These are phyloP conservation scores for Lacerta bilineata DNA, from an alignment of 2,797 vertebrate species.

Conservation along the genomic window DNA sequence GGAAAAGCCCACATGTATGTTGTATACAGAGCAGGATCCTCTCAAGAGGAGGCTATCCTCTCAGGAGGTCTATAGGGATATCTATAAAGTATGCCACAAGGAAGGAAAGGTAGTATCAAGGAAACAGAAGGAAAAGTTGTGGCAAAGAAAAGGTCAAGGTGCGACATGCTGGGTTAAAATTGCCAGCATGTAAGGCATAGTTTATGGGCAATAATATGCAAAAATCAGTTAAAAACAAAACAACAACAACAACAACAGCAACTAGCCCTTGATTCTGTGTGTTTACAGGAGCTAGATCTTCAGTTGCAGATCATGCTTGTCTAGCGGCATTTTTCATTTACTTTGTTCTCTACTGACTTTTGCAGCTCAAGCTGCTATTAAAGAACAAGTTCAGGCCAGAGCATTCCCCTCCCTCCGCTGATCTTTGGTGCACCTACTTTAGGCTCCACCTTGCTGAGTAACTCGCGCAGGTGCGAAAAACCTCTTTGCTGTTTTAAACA, in stretches of 20 bases:
- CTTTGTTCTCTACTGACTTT: background rate
- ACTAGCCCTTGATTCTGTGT: background rate
- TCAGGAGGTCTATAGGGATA: background rate
- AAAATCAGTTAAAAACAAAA: background rate
- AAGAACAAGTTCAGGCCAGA: background rate
- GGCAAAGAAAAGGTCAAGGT: background rate
- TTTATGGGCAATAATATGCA: background rate
- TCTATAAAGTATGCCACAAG: background rate
- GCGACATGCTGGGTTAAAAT: background rate
- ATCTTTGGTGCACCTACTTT: background rate
- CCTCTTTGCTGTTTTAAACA: background rate
- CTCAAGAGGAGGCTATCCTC: too few species aligned
- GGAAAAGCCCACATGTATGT: background rate
- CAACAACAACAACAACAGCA: too few species aligned
- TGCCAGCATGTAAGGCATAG: background rate
- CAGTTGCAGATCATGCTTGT: background rate
- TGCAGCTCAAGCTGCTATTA: background rate
- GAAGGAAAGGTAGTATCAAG: background rate
- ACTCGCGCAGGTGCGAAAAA: background rate
- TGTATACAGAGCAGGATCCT: too few species aligned
- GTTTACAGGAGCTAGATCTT: background rate
- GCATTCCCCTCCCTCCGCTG: background rate
- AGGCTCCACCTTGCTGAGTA: background rate
- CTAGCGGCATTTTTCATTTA: background rate
- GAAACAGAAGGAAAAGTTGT: background rate